Percentiles rank a stretch among this genome's conserved stretches.
Evolutionary conservation across 2,888 invertebrate genomes (phyloP).

Genomic region (Drosophila borealis): DNA sequence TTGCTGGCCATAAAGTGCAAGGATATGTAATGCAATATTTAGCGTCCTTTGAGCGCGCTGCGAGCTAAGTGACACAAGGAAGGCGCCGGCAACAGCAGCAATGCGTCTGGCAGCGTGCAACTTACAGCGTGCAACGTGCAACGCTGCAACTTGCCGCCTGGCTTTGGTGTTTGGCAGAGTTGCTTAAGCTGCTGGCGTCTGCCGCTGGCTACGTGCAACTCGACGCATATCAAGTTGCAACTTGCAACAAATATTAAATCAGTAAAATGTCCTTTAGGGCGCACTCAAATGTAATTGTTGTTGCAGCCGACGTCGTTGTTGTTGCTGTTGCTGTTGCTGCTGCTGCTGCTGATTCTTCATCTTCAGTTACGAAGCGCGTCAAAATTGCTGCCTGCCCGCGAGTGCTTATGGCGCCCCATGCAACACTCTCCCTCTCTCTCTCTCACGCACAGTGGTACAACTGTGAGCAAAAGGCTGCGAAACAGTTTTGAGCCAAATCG

Average conservation of each 20-base stretch:
- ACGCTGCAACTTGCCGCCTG: conserved; percentile 21
- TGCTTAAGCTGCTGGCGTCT: conserved; percentile 50
- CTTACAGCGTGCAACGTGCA: conserved; percentile 15
- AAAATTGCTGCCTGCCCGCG: conserved; percentile 73
- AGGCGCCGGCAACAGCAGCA: conserved; percentile 26
- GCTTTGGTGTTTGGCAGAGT: conserved; percentile 34
- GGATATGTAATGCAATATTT: conserved; percentile 79
- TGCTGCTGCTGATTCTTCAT: conserved; percentile 44
- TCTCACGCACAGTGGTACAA: conserved; percentile 38
- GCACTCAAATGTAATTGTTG: conserved; percentile 76
- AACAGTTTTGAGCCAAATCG: no score
- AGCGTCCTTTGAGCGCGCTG: conserved; percentile 75
- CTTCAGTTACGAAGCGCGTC: conserved; percentile 68
- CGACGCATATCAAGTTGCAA: conserved; percentile 75
- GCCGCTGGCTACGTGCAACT: conserved; percentile 60
- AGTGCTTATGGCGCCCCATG: conserved; percentile 64
- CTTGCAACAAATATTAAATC: conserved; percentile 79
- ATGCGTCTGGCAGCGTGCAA: conserved; percentile 24
- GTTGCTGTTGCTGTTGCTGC: conserved; percentile 4
- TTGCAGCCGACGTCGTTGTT: conserved; percentile 26
- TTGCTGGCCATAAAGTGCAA: conserved; percentile 72
- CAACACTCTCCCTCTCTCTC: neutral
- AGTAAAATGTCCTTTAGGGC: conserved; percentile 77
- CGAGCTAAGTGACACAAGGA: conserved; percentile 72
- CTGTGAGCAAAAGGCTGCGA: neutral